A percentile compares a stretch with the other conserved stretches of the same genome.
phyloP scores from a whole-genome alignment of 2,113 vertebrate genomes.

The Agapornis roseicollis region DNA sequence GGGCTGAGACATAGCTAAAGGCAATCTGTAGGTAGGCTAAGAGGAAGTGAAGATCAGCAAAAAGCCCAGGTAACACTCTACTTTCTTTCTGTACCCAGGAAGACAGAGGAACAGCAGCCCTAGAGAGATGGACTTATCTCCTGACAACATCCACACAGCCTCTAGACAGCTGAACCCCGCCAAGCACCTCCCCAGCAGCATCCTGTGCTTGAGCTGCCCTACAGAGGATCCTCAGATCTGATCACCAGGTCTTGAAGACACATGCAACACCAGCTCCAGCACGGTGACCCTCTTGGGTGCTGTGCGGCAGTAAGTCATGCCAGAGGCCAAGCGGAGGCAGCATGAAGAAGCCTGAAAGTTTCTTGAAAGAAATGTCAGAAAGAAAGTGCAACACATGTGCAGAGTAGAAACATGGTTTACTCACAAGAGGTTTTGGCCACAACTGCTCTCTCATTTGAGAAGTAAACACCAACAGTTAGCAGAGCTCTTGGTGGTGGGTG shows the following conservation, averaged over 20 bases:
- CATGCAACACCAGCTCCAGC: not conserved
- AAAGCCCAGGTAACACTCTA: not conserved
- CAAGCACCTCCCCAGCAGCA: accelerated
- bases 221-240: not conserved
- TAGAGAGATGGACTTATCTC: not conserved
- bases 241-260: not conserved
- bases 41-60: not conserved
- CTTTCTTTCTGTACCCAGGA: not conserved
- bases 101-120: not conserved
- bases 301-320: accelerated
- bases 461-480: not conserved
- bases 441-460: constrained; percentile 26
- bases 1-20: not conserved
- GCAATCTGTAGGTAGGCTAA: not conserved
- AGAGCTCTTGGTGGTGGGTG: not conserved
- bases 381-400: not conserved
- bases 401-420: not conserved
- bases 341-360: not conserved
- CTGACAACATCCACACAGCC: not conserved
- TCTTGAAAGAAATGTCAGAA: not conserved
- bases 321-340: not conserved
- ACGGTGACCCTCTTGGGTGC: not conserved
- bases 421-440: not conserved
- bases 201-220: not conserved
- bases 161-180: not conserved